Percentiles rank a stretch among this genome's conserved stretches.
phyloP scores from a whole-genome alignment of 1,140 invertebrate species.

The Drosophila setifemur region DNA sequence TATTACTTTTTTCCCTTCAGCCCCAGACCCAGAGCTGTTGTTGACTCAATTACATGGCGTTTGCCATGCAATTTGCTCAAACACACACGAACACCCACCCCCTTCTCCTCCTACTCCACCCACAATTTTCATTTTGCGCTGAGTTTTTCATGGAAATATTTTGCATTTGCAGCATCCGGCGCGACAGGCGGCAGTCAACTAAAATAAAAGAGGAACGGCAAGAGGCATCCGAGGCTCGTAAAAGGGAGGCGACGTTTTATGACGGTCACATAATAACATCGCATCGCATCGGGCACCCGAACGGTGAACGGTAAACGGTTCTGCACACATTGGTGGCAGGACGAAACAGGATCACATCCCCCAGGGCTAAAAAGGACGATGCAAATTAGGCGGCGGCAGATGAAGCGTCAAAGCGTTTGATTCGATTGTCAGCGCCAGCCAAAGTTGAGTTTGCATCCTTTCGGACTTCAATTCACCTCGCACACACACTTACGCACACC shows the following conservation, averaged over 20 bases:
- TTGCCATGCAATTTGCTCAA: conserved; percentile 64
- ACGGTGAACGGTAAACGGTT: conserved; percentile 39
- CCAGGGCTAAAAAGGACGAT: conserved; percentile 19
- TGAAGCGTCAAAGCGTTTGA: conserved; percentile 66
- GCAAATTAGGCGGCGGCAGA: conserved; percentile 65
- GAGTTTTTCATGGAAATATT: conserved; percentile 69
- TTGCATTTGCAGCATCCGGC: conserved; percentile 79
- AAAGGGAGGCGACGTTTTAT: conserved; percentile 67
- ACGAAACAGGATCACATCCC: background rate
- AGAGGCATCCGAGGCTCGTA: conserved; percentile 52
- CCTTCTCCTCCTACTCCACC: background rate
- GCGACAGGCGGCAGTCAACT: conserved; percentile 30
- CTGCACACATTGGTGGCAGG: background rate
- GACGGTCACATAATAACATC: conserved; percentile 70
- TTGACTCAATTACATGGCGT: conserved; percentile 75
- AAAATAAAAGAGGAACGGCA: background rate
- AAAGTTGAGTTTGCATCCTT: background rate
- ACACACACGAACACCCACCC: too few species aligned
- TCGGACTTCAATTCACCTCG: background rate
- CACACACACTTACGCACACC: conserved; percentile 3
- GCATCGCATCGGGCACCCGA: conserved; percentile 36
- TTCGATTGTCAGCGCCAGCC: conserved; percentile 57
- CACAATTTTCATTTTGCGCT: conserved; percentile 13
- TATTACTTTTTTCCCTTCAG: conserved; percentile 20
- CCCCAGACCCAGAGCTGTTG: conserved; percentile 3